A percentile compares a stretch with the other conserved stretches of the same genome.
Conservation (phyloP, 2,888 invertebrate genomes). For the Antheraea yamamai region DNA sequence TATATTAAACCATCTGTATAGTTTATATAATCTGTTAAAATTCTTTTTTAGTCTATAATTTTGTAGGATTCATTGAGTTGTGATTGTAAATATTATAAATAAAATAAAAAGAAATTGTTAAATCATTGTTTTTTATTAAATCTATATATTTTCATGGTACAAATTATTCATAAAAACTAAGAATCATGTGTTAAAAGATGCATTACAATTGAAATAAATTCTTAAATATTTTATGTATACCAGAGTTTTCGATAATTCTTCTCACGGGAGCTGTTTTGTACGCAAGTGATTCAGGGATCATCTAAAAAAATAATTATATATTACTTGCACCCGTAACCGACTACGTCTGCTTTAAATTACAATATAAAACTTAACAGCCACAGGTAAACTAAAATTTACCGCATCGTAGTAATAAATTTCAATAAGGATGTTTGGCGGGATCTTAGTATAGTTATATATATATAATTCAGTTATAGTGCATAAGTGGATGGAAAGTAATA, state of each 20-base stretch:
- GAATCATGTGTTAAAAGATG: not conserved
- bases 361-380: too few species aligned
- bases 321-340: not conserved
- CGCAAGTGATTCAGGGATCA: not conserved
- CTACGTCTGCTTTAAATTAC: too few species aligned
- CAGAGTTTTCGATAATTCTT: constrained; percentile 1
- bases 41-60: not conserved
- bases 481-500: too few species aligned
- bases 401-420: too few species aligned
- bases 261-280: not conserved
- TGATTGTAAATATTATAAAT: constrained; percentile 5
- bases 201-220: not conserved
- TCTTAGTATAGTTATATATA: too few species aligned
- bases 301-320: not conserved
- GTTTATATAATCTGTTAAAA: not conserved
- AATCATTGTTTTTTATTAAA: not conserved
- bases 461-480: too few species aligned
- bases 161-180: not conserved
- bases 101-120: not conserved
- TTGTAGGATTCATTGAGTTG: constrained; percentile 5
- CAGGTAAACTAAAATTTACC: too few species aligned
- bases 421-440: too few species aligned
- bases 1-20: not conserved
- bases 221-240: constrained; percentile 6
- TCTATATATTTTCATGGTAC: not conserved